phyloP scores from a whole-genome alignment of 2,113 vertebrate genomes.

The Collichthys lucidus region DNA sequence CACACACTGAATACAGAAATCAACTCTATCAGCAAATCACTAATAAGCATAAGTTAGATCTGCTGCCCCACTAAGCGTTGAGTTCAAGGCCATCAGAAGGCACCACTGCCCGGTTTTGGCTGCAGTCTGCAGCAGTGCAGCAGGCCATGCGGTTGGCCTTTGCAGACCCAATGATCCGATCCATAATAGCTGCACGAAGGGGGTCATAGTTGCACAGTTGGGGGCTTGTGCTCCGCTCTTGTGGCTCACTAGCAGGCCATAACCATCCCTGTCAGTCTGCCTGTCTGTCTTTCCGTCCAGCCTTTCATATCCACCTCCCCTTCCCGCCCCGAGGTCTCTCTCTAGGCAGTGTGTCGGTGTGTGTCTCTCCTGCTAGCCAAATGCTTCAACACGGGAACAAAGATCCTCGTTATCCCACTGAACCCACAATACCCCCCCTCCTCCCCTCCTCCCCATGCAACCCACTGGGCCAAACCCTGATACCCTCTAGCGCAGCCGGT shows the following conservation, averaged over 20 bases:
- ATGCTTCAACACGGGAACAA: conserved; percentile 39
- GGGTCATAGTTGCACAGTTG: conserved; percentile 52
- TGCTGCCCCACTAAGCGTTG: conserved; percentile 51
- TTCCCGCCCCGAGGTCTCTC: conserved; percentile 10
- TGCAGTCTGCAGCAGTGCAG: conserved; percentile 32
- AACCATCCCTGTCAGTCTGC: conserved; percentile 24
- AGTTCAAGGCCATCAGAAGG: conserved; percentile 22
- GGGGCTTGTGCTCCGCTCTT: conserved; percentile 39
- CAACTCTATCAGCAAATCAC: conserved; percentile 28
- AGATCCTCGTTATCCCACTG: conserved; percentile 32
- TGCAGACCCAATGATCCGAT: conserved; percentile 62
- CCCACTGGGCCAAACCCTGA: conserved; percentile 78
- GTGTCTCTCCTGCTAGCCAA: conserved; percentile 30
- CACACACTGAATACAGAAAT: conserved; percentile 28
- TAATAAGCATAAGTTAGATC: conserved; percentile 50
- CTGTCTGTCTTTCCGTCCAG: conserved; percentile 12
- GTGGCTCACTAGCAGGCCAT: conserved; percentile 29
- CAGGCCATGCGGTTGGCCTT: conserved; percentile 54
- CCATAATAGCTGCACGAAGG: conserved; percentile 45
- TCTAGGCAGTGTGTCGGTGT: conserved; percentile 35
- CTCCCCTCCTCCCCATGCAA: conserved; percentile 6
- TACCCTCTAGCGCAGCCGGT: background rate
- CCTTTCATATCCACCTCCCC: conserved; percentile 33
- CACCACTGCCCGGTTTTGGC: conserved; percentile 25
- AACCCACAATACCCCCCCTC: conserved; percentile 34